Evolutionary conservation across 2,888 invertebrate species (phyloP).

Genomic region (Troglohyphantes excavatus): DNA sequence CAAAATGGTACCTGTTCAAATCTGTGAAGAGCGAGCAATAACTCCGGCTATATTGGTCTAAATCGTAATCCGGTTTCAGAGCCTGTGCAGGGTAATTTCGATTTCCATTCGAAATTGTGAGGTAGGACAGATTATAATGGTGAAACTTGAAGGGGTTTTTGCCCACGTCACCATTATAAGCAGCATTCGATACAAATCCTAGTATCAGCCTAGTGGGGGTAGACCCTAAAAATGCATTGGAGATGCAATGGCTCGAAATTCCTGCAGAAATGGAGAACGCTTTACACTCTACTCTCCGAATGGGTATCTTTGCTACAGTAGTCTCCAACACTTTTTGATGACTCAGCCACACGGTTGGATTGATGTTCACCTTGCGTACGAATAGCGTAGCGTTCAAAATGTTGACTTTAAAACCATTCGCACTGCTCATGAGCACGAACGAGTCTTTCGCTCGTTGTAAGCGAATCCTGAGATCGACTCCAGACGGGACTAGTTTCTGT

Average conservation of each 20-base stretch:
- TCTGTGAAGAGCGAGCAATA: slow-evolving; percentile 26
- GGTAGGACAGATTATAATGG: slow-evolving; percentile 35
- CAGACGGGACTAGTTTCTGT: slow-evolving; percentile 38
- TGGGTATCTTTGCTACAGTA: slow-evolving; percentile 35
- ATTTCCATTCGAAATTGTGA: background rate
- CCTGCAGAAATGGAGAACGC: slow-evolving; percentile 13
- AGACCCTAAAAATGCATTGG: slow-evolving; percentile 44
- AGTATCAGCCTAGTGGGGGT: slow-evolving; percentile 21
- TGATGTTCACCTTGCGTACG: slow-evolving; percentile 22
- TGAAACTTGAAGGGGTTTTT: slow-evolving; percentile 56
- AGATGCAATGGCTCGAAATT: slow-evolving; percentile 11
- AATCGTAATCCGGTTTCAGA: background rate
- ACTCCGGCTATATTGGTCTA: background rate
- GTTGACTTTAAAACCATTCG: background rate
- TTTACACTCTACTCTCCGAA: slow-evolving; percentile 7
- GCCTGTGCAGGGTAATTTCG: slow-evolving; percentile 35
- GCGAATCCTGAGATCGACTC: slow-evolving; percentile 25
- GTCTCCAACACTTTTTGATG: slow-evolving; percentile 53
- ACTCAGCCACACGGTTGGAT: slow-evolving; percentile 25
- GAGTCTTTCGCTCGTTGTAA: slow-evolving; percentile 4
- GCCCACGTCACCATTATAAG: slow-evolving; percentile 13
- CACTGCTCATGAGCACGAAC: slow-evolving; percentile 24
- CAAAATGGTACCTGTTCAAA: slow-evolving; percentile 18
- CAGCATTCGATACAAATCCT: slow-evolving; percentile 32
- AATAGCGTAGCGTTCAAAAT: slow-evolving; percentile 20